These are phyloP conservation scores for Sesia bembeciformis DNA, from an alignment of 2,888 invertebrate species.

Conservation along the genomic window DNA sequence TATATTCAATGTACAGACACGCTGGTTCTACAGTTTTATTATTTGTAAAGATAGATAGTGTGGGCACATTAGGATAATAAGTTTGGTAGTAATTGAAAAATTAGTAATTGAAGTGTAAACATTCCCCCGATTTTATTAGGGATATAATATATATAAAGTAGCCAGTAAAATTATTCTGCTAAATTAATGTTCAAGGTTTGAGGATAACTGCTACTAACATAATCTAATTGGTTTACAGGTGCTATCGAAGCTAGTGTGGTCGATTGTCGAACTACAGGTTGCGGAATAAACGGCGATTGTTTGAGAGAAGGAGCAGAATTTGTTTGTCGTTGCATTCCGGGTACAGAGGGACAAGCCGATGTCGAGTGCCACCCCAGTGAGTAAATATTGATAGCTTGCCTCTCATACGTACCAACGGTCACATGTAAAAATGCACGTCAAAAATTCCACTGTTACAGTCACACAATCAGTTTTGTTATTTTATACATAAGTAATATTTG, in stretches of 20 bases:
- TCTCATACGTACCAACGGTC: constrained; percentile 16
- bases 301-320: constrained; percentile 88
- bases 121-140: neutral
- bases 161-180: neutral
- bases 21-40: no score
- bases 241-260: constrained; percentile 73
- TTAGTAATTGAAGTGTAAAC: neutral
- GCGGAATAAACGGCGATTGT: constrained; percentile 90
- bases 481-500: no score
- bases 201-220: no score
- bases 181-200: neutral
- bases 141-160: neutral
- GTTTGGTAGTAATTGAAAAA: neutral
- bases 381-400: constrained; percentile 23
- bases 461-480: no score
- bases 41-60: no score
- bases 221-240: constrained; percentile 46
- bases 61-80: no score
- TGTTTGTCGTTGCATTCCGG: constrained; percentile 85
- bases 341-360: constrained; percentile 82
- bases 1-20: no score
- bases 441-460: constrained; percentile 5
- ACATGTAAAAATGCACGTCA: constrained; percentile 71
- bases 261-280: constrained; percentile 89
- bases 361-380: constrained; percentile 78